These are phyloP conservation scores for Medauroidea extradentata DNA, from an alignment of 1,140 invertebrate species.

Conservation along the genomic window DNA sequence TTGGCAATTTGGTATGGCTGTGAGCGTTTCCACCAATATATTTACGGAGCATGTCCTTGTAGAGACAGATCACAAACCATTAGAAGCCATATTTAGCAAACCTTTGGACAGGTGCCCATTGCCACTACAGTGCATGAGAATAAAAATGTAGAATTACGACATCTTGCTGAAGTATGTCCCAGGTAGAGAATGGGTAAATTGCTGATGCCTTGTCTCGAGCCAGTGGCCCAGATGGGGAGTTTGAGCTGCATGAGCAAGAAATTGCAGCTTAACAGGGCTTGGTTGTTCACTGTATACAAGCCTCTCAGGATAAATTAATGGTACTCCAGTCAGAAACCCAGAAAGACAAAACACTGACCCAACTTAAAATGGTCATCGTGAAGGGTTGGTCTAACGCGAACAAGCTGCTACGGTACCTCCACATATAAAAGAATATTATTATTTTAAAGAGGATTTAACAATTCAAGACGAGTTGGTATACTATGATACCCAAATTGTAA, in stretches of 20 bases:
- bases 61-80: slow-evolving; percentile 44
- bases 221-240: neutral
- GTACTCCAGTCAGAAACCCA: neutral
- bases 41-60: slow-evolving; percentile 40
- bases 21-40: slow-evolving; percentile 37
- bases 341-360: neutral
- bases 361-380: neutral
- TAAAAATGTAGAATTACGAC: neutral
- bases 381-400: neutral
- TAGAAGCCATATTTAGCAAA: slow-evolving; percentile 35
- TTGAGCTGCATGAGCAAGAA: neutral
- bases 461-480: neutral
- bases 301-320: neutral
- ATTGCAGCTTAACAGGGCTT: neutral
- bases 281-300: neutral
- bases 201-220: neutral
- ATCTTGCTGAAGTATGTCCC: neutral
- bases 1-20: slow-evolving; percentile 29
- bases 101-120: slow-evolving; percentile 30
- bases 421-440: neutral
- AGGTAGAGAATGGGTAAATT: neutral
- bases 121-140: slow-evolving; percentile 23
- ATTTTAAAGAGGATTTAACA: neutral
- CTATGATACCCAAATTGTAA: neutral
- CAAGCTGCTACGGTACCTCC: neutral